Percentiles rank a stretch among this genome's conserved stretches.
Evolutionary conservation across 2,113 vertebrate species (phyloP).

Genomic region (Brachyhypopomus occidentalis): DNA sequence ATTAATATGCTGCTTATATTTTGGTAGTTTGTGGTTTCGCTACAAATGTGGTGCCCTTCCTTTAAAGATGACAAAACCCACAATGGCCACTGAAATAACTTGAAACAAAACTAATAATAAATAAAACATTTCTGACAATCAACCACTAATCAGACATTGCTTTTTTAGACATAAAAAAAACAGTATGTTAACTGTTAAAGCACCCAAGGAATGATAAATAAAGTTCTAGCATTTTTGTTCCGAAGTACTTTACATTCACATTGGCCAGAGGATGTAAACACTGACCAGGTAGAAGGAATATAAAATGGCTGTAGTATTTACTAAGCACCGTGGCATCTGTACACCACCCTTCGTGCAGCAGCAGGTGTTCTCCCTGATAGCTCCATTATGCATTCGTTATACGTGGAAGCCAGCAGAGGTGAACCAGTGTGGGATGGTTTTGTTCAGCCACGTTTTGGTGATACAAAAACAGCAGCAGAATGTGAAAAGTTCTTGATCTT

Average conservation of each 20-base stretch:
- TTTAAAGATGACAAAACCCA: too few species aligned
- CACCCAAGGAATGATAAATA: too few species aligned
- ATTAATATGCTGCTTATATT: neutral
- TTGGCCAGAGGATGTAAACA: neutral
- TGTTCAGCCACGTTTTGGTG: neutral
- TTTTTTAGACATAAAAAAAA: too few species aligned
- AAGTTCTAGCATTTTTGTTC: neutral
- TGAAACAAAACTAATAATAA: too few species aligned
- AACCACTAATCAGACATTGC: too few species aligned
- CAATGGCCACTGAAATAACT: too few species aligned
- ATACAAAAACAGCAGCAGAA: neutral
- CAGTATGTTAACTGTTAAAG: neutral
- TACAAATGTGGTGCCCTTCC: neutral
- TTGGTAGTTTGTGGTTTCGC: neutral
- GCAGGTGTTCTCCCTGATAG: neutral
- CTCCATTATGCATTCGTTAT: neutral
- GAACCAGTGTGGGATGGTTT: neutral
- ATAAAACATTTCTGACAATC: too few species aligned
- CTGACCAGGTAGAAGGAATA: neutral
- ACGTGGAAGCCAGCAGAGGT: neutral
- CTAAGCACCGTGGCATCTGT: neutral
- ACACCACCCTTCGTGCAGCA: constrained; percentile 1
- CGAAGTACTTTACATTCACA: neutral
- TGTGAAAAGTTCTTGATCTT: neutral
- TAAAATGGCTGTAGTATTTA: neutral